Percentiles rank a stretch among this genome's conserved stretches.
Evolutionary conservation across 2,113 vertebrate genomes (phyloP).

Genomic region (Silurus asotus): DNA sequence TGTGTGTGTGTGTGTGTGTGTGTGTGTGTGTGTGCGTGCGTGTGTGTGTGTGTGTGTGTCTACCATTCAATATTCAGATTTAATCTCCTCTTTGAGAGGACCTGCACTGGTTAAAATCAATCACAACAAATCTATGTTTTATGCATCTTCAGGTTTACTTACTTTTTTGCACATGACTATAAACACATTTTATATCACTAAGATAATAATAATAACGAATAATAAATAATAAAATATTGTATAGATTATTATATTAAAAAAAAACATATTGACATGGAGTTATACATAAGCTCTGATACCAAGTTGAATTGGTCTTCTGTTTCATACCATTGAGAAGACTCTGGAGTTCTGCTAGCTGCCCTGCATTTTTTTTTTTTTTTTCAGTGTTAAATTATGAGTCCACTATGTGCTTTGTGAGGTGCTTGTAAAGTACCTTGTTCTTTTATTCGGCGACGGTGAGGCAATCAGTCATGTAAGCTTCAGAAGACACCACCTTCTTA

Average conservation of each 20-base stretch:
- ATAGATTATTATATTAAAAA: no score
- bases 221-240: no score
- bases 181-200: not conserved
- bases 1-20: conserved; percentile 18
- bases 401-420: not conserved
- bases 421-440: conserved; percentile 1
- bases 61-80: conserved; percentile 32
- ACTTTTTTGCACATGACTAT: not conserved
- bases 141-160: not conserved
- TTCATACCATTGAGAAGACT: not conserved
- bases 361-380: not conserved
- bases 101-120: conserved; percentile 32
- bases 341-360: not conserved
- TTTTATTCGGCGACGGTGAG: not conserved
- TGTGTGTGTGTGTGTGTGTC: not conserved
- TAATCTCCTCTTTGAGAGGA: conserved; percentile 32
- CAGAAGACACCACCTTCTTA: not conserved
- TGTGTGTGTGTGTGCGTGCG: not conserved
- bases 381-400: conserved; percentile 8
- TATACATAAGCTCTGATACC: not conserved
- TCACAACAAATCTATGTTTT: conserved; percentile 12
- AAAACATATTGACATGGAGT: no score
- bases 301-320: not conserved
- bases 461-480: conserved; percentile 6
- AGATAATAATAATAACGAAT: not conserved